phyloP scores from a whole-genome alignment of 2,113 vertebrate species.

The Anser cygnoides region DNA sequence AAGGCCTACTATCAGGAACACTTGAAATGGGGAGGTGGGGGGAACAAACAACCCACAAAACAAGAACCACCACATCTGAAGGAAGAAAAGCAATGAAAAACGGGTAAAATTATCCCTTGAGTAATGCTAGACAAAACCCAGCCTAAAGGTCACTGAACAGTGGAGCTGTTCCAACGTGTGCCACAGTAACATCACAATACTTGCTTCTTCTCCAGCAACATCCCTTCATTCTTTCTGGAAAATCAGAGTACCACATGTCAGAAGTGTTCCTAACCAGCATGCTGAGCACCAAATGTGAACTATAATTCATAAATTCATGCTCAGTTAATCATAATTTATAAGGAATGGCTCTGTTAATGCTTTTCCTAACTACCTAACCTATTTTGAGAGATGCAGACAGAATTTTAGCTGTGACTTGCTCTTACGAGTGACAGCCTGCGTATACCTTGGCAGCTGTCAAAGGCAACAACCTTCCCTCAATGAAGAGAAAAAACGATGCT shows the following conservation, averaged over 20 bases:
- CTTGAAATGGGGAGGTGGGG: not conserved
- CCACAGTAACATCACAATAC: constrained; percentile 23
- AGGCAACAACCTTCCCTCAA: not conserved
- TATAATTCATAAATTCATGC: not conserved
- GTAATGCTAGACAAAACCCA: constrained; percentile 23
- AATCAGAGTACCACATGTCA: constrained; percentile 10
- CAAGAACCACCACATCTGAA: not conserved
- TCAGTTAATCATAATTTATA: constrained; percentile 34
- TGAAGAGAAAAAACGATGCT: not conserved
- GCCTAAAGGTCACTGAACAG: not conserved
- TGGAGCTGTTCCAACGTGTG: constrained; percentile 11
- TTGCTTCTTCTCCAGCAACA: constrained; percentile 22
- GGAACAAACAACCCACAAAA: not conserved
- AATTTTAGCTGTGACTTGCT: not conserved
- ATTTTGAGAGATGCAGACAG: not conserved
- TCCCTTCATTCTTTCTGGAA: constrained; percentile 12
- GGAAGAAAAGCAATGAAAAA: not conserved
- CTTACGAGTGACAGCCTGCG: not conserved
- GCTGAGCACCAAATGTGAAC: constrained; percentile 2
- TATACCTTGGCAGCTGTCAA: constrained; percentile 13
- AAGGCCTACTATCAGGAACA: not conserved
- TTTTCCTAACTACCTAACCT: not conserved
- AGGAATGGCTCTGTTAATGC: constrained; percentile 1
- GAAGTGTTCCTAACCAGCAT: constrained; percentile 4
- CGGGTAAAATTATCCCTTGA: constrained; percentile 7